phyloP scores from a whole-genome alignment of 2,113 vertebrate species.

The Sinocyclocheilus grahami region DNA sequence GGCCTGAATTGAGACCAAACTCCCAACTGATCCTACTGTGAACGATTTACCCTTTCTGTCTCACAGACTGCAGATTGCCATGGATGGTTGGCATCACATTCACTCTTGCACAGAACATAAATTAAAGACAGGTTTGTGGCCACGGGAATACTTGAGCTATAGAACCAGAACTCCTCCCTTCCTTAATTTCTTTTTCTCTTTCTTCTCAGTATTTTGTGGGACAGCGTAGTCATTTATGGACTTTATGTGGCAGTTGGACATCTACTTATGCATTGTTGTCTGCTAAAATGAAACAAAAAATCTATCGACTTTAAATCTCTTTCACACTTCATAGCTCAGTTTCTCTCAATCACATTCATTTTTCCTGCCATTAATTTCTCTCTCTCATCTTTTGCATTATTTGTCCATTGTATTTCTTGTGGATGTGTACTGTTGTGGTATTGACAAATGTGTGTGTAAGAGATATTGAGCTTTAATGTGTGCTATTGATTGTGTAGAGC shows the following conservation, averaged over 20 bases:
- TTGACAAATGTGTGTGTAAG: constrained; percentile 27
- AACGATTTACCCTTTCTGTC: background rate
- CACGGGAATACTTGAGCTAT: constrained; percentile 16
- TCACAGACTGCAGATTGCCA: constrained; percentile 3
- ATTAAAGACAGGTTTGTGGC: constrained; percentile 35
- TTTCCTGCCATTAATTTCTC: background rate
- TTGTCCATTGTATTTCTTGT: background rate
- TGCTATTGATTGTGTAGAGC: constrained; percentile 42
- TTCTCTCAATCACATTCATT: background rate
- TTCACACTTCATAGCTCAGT: background rate
- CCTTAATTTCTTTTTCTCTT: background rate
- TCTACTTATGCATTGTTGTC: background rate
- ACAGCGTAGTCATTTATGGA: background rate
- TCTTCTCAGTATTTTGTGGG: background rate
- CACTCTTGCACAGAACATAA: constrained; percentile 39
- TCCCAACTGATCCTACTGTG: background rate
- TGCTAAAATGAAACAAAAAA: background rate
- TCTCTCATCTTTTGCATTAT: background rate
- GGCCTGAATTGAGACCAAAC: background rate
- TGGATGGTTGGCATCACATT: constrained; percentile 37
- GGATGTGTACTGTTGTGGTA: background rate
- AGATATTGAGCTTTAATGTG: constrained; percentile 8
- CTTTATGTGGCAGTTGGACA: background rate
- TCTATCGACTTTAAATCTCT: background rate
- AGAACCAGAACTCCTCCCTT: background rate